A percentile compares a stretch with the other conserved stretches of the same genome.
Conservation (phyloP, 2,797 vertebrate genomes). For the Lycodopsis pacificus region DNA sequence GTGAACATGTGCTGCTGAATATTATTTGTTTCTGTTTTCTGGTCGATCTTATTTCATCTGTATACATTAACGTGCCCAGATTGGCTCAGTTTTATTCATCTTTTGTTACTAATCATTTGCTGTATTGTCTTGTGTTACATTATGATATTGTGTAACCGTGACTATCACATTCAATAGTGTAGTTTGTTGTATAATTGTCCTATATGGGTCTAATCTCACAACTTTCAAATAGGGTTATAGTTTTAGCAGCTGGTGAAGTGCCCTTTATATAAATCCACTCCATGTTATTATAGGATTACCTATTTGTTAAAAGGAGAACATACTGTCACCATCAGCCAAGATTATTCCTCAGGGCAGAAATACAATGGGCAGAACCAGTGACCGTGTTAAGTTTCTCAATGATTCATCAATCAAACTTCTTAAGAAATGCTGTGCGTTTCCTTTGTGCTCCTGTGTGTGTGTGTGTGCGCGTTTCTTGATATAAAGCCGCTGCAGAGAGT, state of each 20-base stretch:
- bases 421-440: background rate
- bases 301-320: background rate
- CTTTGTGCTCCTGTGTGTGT: background rate
- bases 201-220: background rate
- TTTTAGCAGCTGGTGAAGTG: background rate
- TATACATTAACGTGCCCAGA: background rate
- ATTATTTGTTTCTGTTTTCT: background rate
- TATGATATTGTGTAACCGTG: background rate
- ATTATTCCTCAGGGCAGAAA: slow-evolving; percentile 1
- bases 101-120: background rate
- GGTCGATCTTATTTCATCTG: background rate
- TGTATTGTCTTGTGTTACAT: background rate
- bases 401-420: slow-evolving; percentile 8
- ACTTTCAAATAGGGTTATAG: background rate
- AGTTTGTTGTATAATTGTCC: background rate
- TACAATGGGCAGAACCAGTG: background rate
- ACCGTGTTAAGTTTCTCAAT: background rate
- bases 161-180: too few relatives aligned
- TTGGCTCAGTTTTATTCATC: background rate
- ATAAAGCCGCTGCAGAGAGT: slow-evolving; percentile 3
- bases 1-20: background rate
- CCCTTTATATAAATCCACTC: background rate
- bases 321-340: background rate
- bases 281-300: background rate
- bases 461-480: background rate